Percentiles rank a stretch among this genome's conserved stretches.
Evolutionary conservation across 2,888 invertebrate species (phyloP).

Genomic region (Dasysyrphus tricinctus): DNA sequence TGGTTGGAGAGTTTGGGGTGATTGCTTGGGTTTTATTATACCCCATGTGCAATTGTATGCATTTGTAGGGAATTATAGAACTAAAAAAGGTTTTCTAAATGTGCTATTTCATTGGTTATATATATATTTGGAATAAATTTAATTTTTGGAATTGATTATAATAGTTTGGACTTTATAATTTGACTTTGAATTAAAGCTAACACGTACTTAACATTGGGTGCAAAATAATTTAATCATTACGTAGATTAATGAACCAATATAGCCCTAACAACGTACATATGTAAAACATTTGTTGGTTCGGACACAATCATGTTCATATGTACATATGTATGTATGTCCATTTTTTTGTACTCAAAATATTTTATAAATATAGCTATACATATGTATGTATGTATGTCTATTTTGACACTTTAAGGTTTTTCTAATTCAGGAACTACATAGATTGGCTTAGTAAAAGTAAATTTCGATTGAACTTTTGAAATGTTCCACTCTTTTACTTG

Average conservation of each 20-base stretch:
- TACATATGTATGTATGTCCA: too few species aligned
- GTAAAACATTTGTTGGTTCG: background rate
- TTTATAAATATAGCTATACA: too few species aligned
- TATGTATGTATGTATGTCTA: too few species aligned
- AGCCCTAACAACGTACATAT: background rate
- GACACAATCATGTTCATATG: background rate
- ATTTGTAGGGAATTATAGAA: slow-evolving; percentile 25
- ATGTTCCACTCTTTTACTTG: too few species aligned
- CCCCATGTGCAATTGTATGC: slow-evolving; percentile 53
- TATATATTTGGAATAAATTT: slow-evolving; percentile 55
- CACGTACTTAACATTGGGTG: slow-evolving; percentile 33
- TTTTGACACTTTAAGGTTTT: too few species aligned
- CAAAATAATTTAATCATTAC: slow-evolving; percentile 3
- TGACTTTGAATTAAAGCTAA: slow-evolving; percentile 32
- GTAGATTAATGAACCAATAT: background rate
- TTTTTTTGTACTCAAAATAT: too few species aligned
- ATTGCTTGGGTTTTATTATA: slow-evolving; percentile 25
- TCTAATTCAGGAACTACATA: too few species aligned
- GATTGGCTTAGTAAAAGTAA: too few species aligned
- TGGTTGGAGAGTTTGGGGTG: slow-evolving; percentile 41
- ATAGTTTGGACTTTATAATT: slow-evolving; percentile 66
- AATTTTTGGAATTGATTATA: slow-evolving; percentile 32
- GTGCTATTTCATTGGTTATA: slow-evolving; percentile 46
- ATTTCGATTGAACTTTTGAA: too few species aligned
- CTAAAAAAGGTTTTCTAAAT: slow-evolving; percentile 10